phyloP scores from a whole-genome alignment of 1,140 invertebrate species.

The Pararge aegeria region DNA sequence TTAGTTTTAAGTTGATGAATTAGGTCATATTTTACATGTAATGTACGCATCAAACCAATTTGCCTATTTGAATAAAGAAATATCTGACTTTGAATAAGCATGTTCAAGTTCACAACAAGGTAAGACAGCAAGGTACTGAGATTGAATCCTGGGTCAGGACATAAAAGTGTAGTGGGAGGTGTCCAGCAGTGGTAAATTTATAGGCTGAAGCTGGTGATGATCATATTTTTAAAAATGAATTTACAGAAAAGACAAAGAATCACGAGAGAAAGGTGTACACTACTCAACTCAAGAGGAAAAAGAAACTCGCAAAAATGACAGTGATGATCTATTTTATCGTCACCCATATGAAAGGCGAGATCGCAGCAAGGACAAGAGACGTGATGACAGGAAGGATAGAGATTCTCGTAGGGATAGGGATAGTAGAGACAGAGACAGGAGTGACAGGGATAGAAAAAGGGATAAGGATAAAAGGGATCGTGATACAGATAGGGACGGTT shows the following conservation, averaged over 20 bases:
- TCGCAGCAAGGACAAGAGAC: slow-evolving; percentile 40
- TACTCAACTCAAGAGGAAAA: slow-evolving; percentile 80
- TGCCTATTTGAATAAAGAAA: too few relatives aligned
- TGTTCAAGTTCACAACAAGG: too few relatives aligned
- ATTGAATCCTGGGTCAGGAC: too few relatives aligned
- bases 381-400: slow-evolving; percentile 55
- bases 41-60: too few relatives aligned
- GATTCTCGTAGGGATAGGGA: slow-evolving; percentile 48
- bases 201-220: too few relatives aligned
- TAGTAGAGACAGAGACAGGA: slow-evolving; percentile 44
- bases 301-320: slow-evolving; percentile 62
- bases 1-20: too few relatives aligned
- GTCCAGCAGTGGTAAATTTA: too few relatives aligned
- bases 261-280: slow-evolving; percentile 78
- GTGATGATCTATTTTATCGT: slow-evolving; percentile 50
- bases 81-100: too few relatives aligned
- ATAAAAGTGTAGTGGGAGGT: too few relatives aligned
- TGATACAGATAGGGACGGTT: slow-evolving; percentile 74
- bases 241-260: slow-evolving; percentile 79
- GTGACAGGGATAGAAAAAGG: slow-evolving; percentile 56
- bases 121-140: too few relatives aligned
- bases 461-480: slow-evolving; percentile 72
- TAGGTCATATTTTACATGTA: too few relatives aligned
- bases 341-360: slow-evolving; percentile 45
- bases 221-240: slow-evolving; percentile 14